Percentiles rank a stretch among this genome's conserved stretches.
phyloP scores from a whole-genome alignment of 1,140 invertebrate genomes.

The Drosophila santomea region DNA sequence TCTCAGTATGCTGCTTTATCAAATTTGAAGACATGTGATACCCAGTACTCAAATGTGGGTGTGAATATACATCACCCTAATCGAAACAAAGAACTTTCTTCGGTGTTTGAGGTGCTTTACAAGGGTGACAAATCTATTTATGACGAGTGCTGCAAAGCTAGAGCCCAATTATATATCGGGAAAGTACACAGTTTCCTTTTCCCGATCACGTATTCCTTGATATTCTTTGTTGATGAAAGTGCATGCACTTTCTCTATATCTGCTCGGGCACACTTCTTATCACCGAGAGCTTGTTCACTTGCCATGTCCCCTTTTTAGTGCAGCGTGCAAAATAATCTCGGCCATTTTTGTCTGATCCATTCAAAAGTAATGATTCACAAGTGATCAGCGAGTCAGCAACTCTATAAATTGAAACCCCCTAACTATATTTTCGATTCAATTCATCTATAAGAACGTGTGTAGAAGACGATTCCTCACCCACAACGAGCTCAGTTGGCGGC shows the following conservation, averaged over 20 bases:
- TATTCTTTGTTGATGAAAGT: conserved; percentile 7
- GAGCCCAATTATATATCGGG: background rate
- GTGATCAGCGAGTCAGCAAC: background rate
- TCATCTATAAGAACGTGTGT: conserved; percentile 39
- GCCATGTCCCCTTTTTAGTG: conserved; percentile 41
- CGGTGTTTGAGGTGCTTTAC: background rate
- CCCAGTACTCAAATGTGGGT: no score
- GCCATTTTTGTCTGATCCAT: conserved; percentile 46
- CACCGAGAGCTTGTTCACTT: conserved; percentile 7
- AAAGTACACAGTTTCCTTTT: conserved; percentile 8
- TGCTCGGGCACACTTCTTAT: conserved; percentile 14
- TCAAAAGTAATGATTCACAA: conserved; percentile 30
- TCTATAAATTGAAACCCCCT: background rate
- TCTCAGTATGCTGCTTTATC: background rate
- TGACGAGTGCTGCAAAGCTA: background rate
- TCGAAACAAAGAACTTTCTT: conserved; percentile 3
- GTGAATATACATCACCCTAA: background rate
- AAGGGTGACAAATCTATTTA: conserved; percentile 1
- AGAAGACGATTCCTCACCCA: conserved; percentile 25
- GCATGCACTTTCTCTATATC: conserved; percentile 6
- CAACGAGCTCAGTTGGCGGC: conserved; percentile 50
- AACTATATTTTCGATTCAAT: conserved; percentile 5
- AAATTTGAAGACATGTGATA: background rate
- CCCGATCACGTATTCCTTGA: background rate
- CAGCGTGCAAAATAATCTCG: conserved; percentile 67